Evolutionary conservation across 2,888 invertebrate genomes (phyloP), one percentile per base, ranked within the genome.

Genomic region (Agrochola litura): DNA sequence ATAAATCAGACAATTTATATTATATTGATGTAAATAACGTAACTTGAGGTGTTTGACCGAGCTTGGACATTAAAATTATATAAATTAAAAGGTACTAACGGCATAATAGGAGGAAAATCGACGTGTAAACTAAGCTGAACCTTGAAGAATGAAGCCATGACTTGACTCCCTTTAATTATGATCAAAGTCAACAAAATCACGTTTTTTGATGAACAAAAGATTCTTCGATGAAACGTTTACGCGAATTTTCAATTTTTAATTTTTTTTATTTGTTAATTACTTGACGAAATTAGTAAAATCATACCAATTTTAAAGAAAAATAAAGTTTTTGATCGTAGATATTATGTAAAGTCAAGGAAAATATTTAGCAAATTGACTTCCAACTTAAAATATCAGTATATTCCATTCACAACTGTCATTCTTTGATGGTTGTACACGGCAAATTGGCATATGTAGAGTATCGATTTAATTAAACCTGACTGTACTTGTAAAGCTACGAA

Each of bases 161-260:
- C 82, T 64, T 60, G 72, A 52, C 61, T 82, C 77, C 77, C 68
- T 85, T 79, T 58, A 85, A 74, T 77, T 66, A 68, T 73, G 43
- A 77, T 71, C 71, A 77, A 82, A 82, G 85, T 77, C 77, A 75
- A 71, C 67, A 75, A 52, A 83, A 69, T 76, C 85, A 85, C 73
- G 76, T 76, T 85, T 85, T 68, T 56, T 16, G 0, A 73, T 67
- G 43, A 67, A 81, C 60, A 60, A 81, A 76, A 78, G 49, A 76
- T 70, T 71, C 12, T 73, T 68, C 2, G 5, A 16, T 46, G 64
- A 56, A 77, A 74, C 52, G 14, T 43, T 75, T 16, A 41, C 30
- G 43, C 12, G 52, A 61, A 52, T 70, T 63, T 76, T 61, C 14
- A 12, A 6, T 70, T 46, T 37, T 22, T 73, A 43, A 46, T 61